Base-by-base conservation (phyloP, 2,888 invertebrate genomes). In the Agrotis ipsilon region DNA sequence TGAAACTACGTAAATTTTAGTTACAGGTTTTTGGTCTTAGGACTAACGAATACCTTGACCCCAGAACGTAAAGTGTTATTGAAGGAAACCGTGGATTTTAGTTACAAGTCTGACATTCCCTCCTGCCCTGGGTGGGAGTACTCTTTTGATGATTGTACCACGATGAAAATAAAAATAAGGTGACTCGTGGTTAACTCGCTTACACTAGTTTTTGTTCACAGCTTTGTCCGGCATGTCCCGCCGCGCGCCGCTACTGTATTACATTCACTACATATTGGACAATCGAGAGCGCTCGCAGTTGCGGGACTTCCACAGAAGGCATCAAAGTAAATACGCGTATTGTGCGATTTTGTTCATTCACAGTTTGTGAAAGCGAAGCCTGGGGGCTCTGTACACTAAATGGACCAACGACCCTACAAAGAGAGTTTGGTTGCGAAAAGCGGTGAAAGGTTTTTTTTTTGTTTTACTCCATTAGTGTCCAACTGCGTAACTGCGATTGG, bases 301-400 rank as follows among this genome's bases (percentile, higher is more conserved):
- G 58, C 48, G 24, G 27, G 68, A 74, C 62, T 80, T 64, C 48
- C 21, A 70, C 63, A 70, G 75, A 65, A 75, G 63, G 65, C 32
- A 43, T 46, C 57, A 65, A 58, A 69, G 39, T 72, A 24, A 63
- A 27, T 39, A 51, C 39, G 59, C 18, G 43, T 32, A 27, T 46
- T 54, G 62, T 69, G n/a, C 19, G 18, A 51, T 62, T 52, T 52
- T 66, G 62, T 63, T 62, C 66, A 69, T 54, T 75, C 63, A 71
- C 67, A 64, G 67, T 67, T 57, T 32, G 19, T 19, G 46, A 51
- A 43, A 68, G 32, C 68, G n/a, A 67, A 13, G 52, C 67, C 59
- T 24, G 68, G 48, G 59, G 48, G 18, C 7, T 11, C 32, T 27
- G 24, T 19, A 2, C 3, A 19, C 32, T 13, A 14, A 32, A 52